Percentiles rank a stretch among this genome's conserved stretches.
Evolutionary conservation across 2,888 invertebrate species (phyloP).

Genomic region (Cantharis rustica): DNA sequence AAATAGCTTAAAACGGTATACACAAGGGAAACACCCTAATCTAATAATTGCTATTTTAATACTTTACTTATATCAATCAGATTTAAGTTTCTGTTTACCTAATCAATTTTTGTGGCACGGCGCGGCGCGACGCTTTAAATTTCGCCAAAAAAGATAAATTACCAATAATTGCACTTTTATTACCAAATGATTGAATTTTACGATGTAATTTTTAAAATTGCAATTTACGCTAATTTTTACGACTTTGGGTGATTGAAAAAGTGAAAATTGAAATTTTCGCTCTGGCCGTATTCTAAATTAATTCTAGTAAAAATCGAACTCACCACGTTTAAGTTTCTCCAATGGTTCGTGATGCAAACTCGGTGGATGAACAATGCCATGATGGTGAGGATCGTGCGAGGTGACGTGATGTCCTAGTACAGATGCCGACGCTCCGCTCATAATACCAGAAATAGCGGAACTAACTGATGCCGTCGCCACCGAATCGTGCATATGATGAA

Average conservation of each 20-base stretch:
- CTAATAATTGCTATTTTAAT: conserved; percentile 24
- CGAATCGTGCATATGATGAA: conserved; percentile 64
- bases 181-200: conserved; percentile 18
- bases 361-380: conserved; percentile 64
- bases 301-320: conserved; percentile 53
- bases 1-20: conserved; percentile 20
- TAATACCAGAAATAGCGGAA: conserved; percentile 61
- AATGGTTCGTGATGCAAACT: conserved; percentile 70
- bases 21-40: conserved; percentile 21
- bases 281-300: not conserved
- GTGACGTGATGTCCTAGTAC: conserved; percentile 58
- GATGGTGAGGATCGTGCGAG: conserved; percentile 60
- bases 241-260: not conserved
- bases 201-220: not conserved
- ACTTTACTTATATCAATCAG: conserved; percentile 14
- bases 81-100: not conserved
- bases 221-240: not conserved
- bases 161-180: conserved; percentile 45
- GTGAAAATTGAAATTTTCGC: not conserved
- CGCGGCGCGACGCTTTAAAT: not conserved
- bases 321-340: conserved; percentile 79
- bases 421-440: conserved; percentile 59
- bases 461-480: conserved; percentile 44
- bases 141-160: conserved; percentile 42
- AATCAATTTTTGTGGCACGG: not conserved